phyloP scores from a whole-genome alignment of 2,113 vertebrate genomes.

The Eurypyga helias region DNA sequence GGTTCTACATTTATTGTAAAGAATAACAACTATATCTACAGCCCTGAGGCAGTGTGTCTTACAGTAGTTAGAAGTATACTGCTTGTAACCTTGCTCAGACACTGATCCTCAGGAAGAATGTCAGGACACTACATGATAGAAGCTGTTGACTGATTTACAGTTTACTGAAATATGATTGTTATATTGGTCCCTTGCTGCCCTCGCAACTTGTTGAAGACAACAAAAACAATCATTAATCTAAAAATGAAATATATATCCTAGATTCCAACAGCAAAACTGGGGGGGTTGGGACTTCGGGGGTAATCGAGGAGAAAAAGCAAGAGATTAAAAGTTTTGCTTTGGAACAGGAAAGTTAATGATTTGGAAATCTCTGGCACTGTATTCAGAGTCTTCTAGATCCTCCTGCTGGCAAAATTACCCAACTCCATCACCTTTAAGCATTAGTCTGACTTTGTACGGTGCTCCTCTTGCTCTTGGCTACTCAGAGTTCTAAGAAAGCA shows the following conservation, averaged over 20 bases:
- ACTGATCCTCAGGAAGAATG: neutral
- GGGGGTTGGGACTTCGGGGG: rapidly evolving
- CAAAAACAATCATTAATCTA: neutral
- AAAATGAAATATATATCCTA: neutral
- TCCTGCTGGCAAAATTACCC: neutral
- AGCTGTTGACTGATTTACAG: neutral
- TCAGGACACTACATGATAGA: neutral
- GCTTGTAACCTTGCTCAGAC: neutral
- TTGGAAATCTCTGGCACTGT: neutral
- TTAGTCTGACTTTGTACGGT: neutral
- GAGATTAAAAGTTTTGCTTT: neutral
- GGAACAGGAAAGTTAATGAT: neutral
- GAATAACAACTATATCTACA: neutral
- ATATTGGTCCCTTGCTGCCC: neutral
- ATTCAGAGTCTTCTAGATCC: neutral
- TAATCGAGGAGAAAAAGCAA: neutral
- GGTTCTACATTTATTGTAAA: neutral
- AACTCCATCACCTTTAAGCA: neutral
- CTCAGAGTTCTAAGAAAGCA: neutral
- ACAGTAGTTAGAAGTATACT: neutral
- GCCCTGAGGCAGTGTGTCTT: neutral
- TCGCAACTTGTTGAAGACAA: neutral
- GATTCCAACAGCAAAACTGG: neutral
- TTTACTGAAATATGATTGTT: neutral
- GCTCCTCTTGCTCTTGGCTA: neutral